These are phyloP conservation scores for Steatornis caripensis DNA, from an alignment of 2,113 vertebrate species.

Conservation along the genomic window DNA sequence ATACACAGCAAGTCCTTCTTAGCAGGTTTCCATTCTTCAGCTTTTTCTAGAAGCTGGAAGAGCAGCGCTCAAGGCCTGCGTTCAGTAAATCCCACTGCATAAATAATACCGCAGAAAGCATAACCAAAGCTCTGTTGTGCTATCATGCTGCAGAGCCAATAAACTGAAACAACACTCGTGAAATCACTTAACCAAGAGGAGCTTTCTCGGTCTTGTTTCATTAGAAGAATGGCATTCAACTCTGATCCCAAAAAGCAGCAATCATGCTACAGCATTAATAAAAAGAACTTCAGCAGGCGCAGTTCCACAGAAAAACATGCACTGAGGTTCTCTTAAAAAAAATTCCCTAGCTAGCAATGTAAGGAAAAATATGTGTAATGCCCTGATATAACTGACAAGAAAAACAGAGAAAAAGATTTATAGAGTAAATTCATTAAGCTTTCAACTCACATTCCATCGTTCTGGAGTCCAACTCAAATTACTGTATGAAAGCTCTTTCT, in stretches of 20 bases:
- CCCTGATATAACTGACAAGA: slow-evolving; percentile 60
- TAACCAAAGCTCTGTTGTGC: neutral
- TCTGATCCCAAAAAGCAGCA: slow-evolving; percentile 28
- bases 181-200: slow-evolving; percentile 48
- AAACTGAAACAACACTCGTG: slow-evolving; percentile 37
- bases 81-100: neutral
- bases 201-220: slow-evolving; percentile 41
- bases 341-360: slow-evolving; percentile 48
- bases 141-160: slow-evolving; percentile 14
- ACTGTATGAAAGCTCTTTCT: slow-evolving; percentile 66
- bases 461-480: slow-evolving; percentile 61
- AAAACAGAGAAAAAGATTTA: slow-evolving; percentile 68
- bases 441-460: slow-evolving; percentile 62
- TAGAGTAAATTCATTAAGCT: slow-evolving; percentile 63
- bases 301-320: neutral
- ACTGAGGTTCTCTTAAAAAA: slow-evolving; percentile 25
- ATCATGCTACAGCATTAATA: neutral
- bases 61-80: neutral
- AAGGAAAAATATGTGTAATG: slow-evolving; percentile 63
- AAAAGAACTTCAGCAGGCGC: neutral
- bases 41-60: neutral
- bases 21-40: neutral
- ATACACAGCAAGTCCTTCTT: neutral
- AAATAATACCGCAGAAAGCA: slow-evolving; percentile 11
- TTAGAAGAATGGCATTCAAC: slow-evolving; percentile 23